Percentiles rank a stretch among this genome's conserved stretches.
Conservation (phyloP, 2,113 vertebrate species). For the Argyrosomus japonicus region DNA sequence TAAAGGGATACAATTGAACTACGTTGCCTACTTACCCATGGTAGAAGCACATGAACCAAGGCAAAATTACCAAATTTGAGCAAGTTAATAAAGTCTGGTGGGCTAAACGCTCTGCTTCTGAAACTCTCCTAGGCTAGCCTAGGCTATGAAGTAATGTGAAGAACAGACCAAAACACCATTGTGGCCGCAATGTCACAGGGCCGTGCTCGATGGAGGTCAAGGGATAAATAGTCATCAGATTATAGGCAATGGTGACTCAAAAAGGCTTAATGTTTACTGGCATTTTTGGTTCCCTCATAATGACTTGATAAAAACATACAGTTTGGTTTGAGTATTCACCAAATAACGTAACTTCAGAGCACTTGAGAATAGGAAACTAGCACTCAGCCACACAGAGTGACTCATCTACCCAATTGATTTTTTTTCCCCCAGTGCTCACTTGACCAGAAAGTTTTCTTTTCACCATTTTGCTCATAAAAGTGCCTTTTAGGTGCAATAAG, state of each 20-base stretch:
- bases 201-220: too few relatives aligned
- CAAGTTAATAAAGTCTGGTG: too few relatives aligned
- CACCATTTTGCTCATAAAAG: slow-evolving; percentile 39
- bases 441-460: slow-evolving; percentile 26
- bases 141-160: too few relatives aligned
- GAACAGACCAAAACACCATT: too few relatives aligned
- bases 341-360: background rate
- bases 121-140: too few relatives aligned
- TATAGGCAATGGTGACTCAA: background rate
- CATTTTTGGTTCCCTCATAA: background rate
- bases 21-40: too few relatives aligned
- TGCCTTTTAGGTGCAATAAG: slow-evolving; percentile 39
- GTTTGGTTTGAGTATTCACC: background rate
- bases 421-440: background rate
- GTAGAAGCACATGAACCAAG: too few relatives aligned
- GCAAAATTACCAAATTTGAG: too few relatives aligned
- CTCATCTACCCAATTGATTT: slow-evolving; percentile 26
- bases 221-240: too few relatives aligned
- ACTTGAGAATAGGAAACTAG: background rate
- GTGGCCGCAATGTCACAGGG: too few relatives aligned
- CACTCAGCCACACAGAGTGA: slow-evolving; percentile 45
- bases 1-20: too few relatives aligned
- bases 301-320: slow-evolving; percentile 9
- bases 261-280: background rate
- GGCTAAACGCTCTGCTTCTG: too few relatives aligned